Evolutionary conservation across 2,888 invertebrate genomes (phyloP), one percentile per base, ranked within the genome.

Genomic region (Cotesia congregata): DNA sequence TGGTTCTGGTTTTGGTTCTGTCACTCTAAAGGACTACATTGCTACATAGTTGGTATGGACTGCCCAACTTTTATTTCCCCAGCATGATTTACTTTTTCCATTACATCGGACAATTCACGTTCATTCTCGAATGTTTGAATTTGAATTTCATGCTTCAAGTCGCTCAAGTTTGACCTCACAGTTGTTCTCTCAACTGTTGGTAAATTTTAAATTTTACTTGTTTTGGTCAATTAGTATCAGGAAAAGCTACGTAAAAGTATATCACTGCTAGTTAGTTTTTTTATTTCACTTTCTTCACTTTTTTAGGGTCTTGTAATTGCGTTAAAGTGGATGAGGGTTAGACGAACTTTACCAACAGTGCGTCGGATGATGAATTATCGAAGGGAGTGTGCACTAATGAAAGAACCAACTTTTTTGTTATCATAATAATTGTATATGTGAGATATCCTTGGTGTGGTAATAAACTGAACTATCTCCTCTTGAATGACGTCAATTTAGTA

Each of bases 251-350:
- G 7, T 17, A 62, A 62, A 62, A 20, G 76, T 76, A 78, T 75
- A 80, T 78, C 75, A 76, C 76, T 64, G 67, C 70, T 75, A 75
- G 67, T 64, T 69, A 75, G 71, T 72, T 76, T 62, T 72, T 69
- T 64, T 71, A 62, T 72, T 68, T 79, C n/a, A 9, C n/a, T 67
- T 70, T 68, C 68, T 68, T 70, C 61, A 75, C 72, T 72, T 60
- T 20, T 68, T 72, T 68, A 67, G 61, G 68, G 67, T 70, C 40
- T 17, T 39, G 76, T 80, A 79, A 79, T 82, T 87, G 86, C 84
- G 86, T 87, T 87, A 87, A 86, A 88, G 87, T 86, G 85, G 87
- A 87, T 86, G 86, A 86, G 86, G 84, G 86, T 86, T 85, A 81
- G 83, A 83, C 84, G 85, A 85, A 84, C 82, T 61, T 77, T 75